A percentile compares a stretch with the other conserved stretches of the same genome.
phyloP scores from a whole-genome alignment of 2,113 vertebrate genomes.

The Ammospiza nelsoni region DNA sequence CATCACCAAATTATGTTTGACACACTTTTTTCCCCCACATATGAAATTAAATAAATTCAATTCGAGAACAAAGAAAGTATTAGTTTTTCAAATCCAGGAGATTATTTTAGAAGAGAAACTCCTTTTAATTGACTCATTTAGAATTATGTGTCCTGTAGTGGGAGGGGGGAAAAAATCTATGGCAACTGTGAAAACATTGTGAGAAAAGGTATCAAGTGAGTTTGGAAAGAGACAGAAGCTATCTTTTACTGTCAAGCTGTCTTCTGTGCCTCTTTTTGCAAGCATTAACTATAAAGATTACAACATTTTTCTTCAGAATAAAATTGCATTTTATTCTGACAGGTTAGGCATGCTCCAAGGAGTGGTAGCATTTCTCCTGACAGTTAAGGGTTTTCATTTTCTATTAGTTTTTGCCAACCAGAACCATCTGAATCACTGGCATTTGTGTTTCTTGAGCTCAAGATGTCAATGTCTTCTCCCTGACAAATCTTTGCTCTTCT shows the following conservation, averaged over 20 bases:
- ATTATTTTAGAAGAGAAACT: background rate
- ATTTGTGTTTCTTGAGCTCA: background rate
- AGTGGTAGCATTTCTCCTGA: background rate
- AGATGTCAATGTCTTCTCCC: background rate
- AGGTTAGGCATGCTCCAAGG: background rate
- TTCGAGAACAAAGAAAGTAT: background rate
- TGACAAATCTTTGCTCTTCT: background rate
- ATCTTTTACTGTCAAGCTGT: background rate
- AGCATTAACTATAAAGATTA: background rate
- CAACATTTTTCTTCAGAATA: background rate
- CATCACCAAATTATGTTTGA: background rate
- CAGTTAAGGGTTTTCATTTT: background rate
- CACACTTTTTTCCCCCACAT: background rate
- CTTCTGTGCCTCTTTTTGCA: background rate
- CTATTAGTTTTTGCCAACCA: background rate
- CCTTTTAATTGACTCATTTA: background rate
- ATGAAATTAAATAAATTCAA: background rate
- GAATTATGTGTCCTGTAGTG: background rate
- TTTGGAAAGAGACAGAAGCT: background rate
- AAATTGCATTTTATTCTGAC: background rate
- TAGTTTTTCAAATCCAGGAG: background rate
- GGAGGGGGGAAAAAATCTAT: background rate
- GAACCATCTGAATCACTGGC: background rate
- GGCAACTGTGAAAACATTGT: background rate
- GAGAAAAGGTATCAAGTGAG: background rate